Conservation (phyloP, 2,888 invertebrate genomes). For the Galerucella nymphaeae region DNA sequence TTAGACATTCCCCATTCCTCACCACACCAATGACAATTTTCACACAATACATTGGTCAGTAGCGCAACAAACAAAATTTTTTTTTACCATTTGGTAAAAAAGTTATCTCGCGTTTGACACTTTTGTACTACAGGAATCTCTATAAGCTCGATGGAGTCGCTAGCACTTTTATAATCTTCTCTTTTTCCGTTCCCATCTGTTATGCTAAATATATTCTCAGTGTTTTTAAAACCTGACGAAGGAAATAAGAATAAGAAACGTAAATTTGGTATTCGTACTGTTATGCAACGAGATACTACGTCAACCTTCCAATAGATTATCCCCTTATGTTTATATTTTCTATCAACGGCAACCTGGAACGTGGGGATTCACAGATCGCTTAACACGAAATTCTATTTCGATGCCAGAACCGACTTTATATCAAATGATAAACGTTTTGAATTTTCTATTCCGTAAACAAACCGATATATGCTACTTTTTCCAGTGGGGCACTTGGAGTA, state of each 20-base stretch:
- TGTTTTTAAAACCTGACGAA: neutral
- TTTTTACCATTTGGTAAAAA: no score
- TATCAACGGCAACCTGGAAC: slow-evolving; percentile 12
- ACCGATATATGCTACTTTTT: neutral
- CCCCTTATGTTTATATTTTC: slow-evolving; percentile 19
- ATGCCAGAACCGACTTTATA: slow-evolving; percentile 19
- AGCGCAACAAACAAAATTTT: neutral
- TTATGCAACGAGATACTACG: slow-evolving; percentile 4
- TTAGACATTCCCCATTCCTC: neutral
- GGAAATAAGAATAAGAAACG: neutral
- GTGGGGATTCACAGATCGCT: slow-evolving; percentile 21
- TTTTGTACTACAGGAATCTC: no score
- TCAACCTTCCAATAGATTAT: slow-evolving; percentile 5
- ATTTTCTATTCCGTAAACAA: slow-evolving; percentile 6
- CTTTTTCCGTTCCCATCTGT: neutral
- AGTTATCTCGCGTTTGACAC: no score
- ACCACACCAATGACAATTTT: neutral
- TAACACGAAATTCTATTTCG: slow-evolving; percentile 16
- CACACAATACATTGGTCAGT: neutral
- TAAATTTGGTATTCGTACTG: neutral
- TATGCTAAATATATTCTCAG: neutral
- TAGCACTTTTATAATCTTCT: no score
- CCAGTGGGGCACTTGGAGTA: neutral
- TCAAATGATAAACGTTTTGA: slow-evolving; percentile 17
- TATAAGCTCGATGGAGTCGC: no score